A percentile compares a stretch with the other conserved stretches of the same genome.
phyloP scores from a whole-genome alignment of 2,113 vertebrate genomes.

The Hemiprocne comata region DNA sequence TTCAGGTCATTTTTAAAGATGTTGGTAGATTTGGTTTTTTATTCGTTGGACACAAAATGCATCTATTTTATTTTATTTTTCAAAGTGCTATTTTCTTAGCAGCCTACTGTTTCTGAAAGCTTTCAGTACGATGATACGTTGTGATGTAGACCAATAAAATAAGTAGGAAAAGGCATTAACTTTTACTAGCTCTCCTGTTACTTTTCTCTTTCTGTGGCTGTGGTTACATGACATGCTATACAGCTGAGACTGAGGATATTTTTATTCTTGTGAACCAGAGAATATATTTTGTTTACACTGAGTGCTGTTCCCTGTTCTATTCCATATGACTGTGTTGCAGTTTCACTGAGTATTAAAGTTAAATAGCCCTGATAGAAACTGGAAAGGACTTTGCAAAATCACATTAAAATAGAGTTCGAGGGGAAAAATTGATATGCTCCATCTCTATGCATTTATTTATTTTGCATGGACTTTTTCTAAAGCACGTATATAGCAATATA shows the following conservation, averaged over 20 bases:
- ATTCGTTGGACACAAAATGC: neutral
- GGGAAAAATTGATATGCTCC: neutral
- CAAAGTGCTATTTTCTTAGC: neutral
- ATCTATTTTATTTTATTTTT: neutral
- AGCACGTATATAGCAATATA: neutral
- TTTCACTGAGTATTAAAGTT: neutral
- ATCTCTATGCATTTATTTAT: neutral
- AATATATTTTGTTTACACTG: neutral
- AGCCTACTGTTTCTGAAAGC: neutral
- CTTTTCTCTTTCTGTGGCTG: neutral
- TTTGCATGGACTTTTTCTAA: neutral
- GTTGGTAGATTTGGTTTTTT: neutral
- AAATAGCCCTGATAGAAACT: neutral
- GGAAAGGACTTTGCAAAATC: neutral
- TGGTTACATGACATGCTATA: neutral
- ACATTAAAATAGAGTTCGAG: neutral
- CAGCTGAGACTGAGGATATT: neutral
- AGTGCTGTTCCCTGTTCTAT: neutral
- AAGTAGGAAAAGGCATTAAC: conserved; percentile 18
- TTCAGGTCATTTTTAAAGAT: neutral
- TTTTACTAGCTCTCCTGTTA: conserved; percentile 12
- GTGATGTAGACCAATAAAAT: conserved; percentile 5
- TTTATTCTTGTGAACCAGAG: neutral
- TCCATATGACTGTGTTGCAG: neutral
- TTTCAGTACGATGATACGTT: neutral